Evolutionary conservation across 2,888 invertebrate species (phyloP).

Genomic region (Drosophila flavopinicola): DNA sequence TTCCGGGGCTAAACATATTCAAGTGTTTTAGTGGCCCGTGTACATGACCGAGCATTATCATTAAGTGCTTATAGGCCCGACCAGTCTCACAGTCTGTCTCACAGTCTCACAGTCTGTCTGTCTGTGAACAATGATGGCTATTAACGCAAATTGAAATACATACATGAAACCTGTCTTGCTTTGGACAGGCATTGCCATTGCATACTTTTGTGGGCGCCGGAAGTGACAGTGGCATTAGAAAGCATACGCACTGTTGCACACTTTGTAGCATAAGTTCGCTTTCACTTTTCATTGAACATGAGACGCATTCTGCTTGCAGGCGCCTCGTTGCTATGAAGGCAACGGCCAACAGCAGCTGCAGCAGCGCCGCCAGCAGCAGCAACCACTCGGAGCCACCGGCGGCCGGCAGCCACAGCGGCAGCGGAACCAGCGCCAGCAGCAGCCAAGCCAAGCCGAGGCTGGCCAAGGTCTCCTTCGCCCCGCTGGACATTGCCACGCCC

Average conservation of each 20-base stretch:
- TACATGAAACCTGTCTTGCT: constrained; percentile 30
- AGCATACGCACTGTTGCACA: constrained; percentile 61
- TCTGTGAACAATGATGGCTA: constrained; percentile 71
- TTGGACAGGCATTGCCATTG: constrained; percentile 14
- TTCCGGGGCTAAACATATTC: constrained; percentile 80
- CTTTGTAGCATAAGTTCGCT: constrained; percentile 21
- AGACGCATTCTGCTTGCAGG: constrained; percentile 40
- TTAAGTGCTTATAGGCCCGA: constrained; percentile 77
- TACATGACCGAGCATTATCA: constrained; percentile 80
- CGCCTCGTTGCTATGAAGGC: constrained; percentile 81
- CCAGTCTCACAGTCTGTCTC: constrained; percentile 2
- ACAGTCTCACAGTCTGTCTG: constrained; percentile 6
- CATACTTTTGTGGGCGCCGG: constrained; percentile 29
- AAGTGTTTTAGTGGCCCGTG: constrained; percentile 77
- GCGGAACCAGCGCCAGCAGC: constrained; percentile 15
- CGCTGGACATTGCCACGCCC: constrained; percentile 76
- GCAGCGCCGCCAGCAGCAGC: constrained; percentile 51
- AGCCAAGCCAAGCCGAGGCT: constrained; percentile 70
- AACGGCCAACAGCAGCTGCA: constrained; percentile 66
- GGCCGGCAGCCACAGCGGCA: constrained; percentile 43
- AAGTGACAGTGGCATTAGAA: constrained; percentile 39
- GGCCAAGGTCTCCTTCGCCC: constrained; percentile 81
- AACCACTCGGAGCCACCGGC: constrained; percentile 57
- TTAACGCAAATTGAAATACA: constrained; percentile 77
- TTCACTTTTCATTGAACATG: constrained; percentile 25